These are phyloP conservation scores for Enteromius viviparus DNA, from an alignment of 2,797 vertebrate species.

Conservation along the genomic window DNA sequence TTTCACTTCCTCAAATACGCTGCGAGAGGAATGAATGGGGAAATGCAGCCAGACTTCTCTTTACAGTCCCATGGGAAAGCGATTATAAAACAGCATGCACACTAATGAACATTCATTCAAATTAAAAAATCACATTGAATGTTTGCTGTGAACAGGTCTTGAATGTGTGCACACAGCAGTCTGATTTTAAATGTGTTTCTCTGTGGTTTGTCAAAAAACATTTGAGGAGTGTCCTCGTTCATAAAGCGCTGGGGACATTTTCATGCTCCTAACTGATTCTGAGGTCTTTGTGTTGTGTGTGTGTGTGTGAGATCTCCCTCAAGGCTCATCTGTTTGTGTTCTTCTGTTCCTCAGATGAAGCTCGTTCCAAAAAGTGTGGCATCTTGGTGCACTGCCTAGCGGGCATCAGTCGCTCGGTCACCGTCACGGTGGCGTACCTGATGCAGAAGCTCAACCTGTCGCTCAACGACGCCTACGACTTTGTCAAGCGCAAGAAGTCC, in stretches of 20 bases:
- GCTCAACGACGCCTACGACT: conserved; percentile 96
- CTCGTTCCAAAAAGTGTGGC: conserved; percentile 95
- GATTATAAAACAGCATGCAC: neutral
- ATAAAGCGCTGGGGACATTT: neutral
- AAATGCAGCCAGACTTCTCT: neutral
- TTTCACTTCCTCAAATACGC: neutral
- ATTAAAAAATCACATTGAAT: neutral
- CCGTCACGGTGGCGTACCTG: conserved; percentile 96
- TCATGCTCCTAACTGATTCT: neutral
- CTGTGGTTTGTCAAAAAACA: neutral
- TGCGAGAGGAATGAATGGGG: neutral
- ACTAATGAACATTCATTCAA: neutral
- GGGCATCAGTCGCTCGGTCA: conserved; percentile 96
- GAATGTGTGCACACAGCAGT: neutral
- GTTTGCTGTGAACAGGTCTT: neutral
- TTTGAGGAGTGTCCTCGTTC: neutral
- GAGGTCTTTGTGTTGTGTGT: neutral
- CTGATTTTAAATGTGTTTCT: neutral
- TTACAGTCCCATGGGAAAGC: neutral
- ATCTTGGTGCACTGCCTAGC: conserved; percentile 97
- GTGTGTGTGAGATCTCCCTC: neutral
- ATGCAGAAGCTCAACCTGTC: conserved; percentile 99
- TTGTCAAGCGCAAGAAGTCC: conserved; percentile 98
- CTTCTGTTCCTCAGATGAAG: conserved; percentile 85
- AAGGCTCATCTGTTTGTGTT: neutral